Evolutionary conservation across 2,797 vertebrate genomes (phyloP).

Genomic region (Chaunax sp.): DNA sequence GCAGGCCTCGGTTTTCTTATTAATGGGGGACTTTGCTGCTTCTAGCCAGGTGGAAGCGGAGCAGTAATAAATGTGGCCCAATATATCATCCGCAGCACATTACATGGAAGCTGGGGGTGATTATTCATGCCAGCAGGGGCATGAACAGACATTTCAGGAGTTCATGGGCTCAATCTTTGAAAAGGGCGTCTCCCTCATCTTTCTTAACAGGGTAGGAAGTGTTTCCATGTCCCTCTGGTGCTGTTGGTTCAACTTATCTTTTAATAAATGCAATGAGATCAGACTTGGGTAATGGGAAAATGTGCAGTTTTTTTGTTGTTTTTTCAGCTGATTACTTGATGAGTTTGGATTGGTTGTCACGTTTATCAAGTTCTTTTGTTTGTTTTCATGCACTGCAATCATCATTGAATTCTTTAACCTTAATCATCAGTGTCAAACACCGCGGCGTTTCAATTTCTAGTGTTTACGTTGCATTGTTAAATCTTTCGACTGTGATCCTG

Average conservation of each 20-base stretch:
- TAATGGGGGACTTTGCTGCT: constrained; percentile 81
- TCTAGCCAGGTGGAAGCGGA: constrained; percentile 81
- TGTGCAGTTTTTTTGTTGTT: constrained; percentile 5
- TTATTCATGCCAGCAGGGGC: constrained; percentile 83
- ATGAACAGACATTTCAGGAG: constrained; percentile 82
- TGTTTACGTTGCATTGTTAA: constrained; percentile 59
- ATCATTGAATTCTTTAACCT: constrained; percentile 65
- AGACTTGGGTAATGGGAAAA: constrained; percentile 26
- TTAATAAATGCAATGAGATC: constrained; percentile 20
- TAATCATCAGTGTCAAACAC: constrained; percentile 66
- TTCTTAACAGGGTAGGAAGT: constrained; percentile 65
- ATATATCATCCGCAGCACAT: constrained; percentile 84
- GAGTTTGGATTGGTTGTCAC: constrained; percentile 45
- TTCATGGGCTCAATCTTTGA: constrained; percentile 83
- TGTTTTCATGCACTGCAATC: constrained; percentile 60
- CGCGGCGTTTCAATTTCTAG: constrained; percentile 48
- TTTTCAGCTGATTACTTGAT: constrained; percentile 55
- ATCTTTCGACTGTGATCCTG: constrained; percentile 29
- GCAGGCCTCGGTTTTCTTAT: constrained; percentile 57
- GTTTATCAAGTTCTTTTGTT: constrained; percentile 54
- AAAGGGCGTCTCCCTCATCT: constrained; percentile 80
- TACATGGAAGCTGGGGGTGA: constrained; percentile 81
- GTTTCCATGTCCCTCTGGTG: constrained; percentile 37
- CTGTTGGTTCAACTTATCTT: constrained; percentile 33
- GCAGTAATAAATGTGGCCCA: constrained; percentile 84